A percentile compares a stretch with the other conserved stretches of the same genome.
phyloP scores from a whole-genome alignment of 2,113 vertebrate species.

The Hippopotamus amphibius region DNA sequence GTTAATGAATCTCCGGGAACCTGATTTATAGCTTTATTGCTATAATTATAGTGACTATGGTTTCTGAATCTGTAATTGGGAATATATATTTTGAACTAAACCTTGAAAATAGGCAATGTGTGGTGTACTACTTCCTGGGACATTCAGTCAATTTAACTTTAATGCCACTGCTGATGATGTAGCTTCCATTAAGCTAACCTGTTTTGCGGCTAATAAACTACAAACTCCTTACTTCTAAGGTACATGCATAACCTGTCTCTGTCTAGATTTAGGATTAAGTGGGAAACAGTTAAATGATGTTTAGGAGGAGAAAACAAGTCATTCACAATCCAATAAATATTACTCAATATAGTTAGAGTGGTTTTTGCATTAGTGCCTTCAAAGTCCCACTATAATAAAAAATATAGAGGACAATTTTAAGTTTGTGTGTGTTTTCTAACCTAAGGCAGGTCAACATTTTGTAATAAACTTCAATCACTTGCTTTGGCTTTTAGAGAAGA shows the following conservation, averaged over 20 bases:
- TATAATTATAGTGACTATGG: background rate
- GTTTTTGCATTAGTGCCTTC: background rate
- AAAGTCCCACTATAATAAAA: background rate
- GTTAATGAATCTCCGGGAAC: background rate
- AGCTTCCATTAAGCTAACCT: slow-evolving; percentile 1
- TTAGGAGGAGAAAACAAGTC: background rate
- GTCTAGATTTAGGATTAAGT: slow-evolving; percentile 6
- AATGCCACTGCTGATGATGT: background rate
- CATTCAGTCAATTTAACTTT: background rate
- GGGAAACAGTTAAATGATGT: background rate
- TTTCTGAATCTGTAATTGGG: background rate
- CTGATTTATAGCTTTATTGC: background rate
- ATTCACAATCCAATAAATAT: background rate
- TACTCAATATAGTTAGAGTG: background rate
- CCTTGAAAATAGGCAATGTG: background rate
- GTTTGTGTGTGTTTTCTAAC: background rate
- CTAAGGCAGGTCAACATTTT: background rate
- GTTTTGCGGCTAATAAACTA: background rate
- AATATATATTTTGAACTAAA: slow-evolving; percentile 6
- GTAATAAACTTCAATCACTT: background rate
- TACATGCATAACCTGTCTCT: background rate
- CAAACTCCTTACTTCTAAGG: background rate
- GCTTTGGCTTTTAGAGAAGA: background rate
- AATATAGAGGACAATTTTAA: background rate
- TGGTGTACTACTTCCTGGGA: background rate